phyloP scores from a whole-genome alignment of 2,113 vertebrate genomes.

The Apteryx mantelli region DNA sequence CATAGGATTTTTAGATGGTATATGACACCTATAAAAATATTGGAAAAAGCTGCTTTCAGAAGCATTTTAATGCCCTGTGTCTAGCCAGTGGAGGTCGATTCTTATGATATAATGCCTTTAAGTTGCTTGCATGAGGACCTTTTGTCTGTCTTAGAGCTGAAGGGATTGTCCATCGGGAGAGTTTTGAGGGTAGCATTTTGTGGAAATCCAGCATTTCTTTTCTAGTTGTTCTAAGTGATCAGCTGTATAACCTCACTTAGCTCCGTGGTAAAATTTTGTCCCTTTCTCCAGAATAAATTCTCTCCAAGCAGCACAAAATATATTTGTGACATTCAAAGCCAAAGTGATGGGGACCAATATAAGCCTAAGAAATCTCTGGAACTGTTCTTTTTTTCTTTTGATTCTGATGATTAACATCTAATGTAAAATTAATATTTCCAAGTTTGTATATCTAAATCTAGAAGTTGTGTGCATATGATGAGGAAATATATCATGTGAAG shows the following conservation, averaged over 20 bases:
- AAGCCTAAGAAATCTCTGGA: not conserved
- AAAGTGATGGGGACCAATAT: accelerated
- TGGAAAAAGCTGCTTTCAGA: not conserved
- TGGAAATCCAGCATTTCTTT: not conserved
- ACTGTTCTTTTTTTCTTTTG: not conserved
- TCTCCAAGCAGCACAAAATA: not conserved
- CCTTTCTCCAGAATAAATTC: not conserved
- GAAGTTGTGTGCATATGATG: not conserved
- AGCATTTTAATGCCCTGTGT: not conserved
- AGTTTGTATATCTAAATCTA: not conserved
- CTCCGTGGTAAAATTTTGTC: not conserved
- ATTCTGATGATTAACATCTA: not conserved
- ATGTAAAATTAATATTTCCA: not conserved
- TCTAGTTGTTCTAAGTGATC: not conserved
- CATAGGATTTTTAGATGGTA: not conserved
- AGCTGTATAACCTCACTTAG: not conserved
- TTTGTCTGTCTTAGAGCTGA: not conserved
- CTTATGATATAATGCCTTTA: not conserved
- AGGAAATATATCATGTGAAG: not conserved
- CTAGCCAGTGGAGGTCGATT: not conserved
- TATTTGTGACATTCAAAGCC: not conserved
- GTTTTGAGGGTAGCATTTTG: not conserved
- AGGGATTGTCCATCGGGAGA: not conserved
- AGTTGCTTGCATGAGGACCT: not conserved
- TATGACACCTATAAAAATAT: not conserved